Base-by-base conservation (phyloP, 2,113 vertebrate genomes). In the Mormyrus iriodes region DNA sequence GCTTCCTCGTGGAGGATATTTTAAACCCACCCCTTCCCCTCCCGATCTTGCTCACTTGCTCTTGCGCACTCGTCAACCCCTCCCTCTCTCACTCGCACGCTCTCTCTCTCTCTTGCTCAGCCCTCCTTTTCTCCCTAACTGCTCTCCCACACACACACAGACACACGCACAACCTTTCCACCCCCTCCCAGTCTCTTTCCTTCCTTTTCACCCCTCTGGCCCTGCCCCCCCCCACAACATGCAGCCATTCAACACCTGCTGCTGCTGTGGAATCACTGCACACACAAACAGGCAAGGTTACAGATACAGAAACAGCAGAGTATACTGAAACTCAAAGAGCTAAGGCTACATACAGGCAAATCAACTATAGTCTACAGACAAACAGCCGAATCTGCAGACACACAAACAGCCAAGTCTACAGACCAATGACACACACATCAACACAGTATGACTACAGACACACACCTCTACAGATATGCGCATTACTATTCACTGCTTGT, bases 201-300 rank as follows among this genome's bases (percentile, higher is more conserved):
- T n/a, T n/a, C 65, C 42, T 15, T 27, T 61, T 39, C 65, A 8
- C 84, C 89, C 89, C 90, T 39, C 0, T 53, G 42, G 89, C 86
- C 89, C 84, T 82, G 39, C 61, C 44, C 90, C 44, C 89, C 88
- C 91, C 91, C 90, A n/a, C n/a, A 91, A 21, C 17, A 0, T 0
- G 55, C 92, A 92, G 90, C 92, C 69, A 24, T 0, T 2, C 76
- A 88, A 88, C n/a, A 90, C 91, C 93, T 95, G 93, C 90, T 89
- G 51, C 88, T 17, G 84, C 73, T 89, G 89, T 79, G 31, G 87
- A 0, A 88, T 88, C 88, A 69, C 79, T 90, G 65, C 86, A 90
- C 90, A 91, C 90, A 89, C 61, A 87, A 85, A 79, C 51, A 84
- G 69, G 3, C 51, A 49, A 65, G 35, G 48, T 51, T n/a, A 49